Conservation (phyloP, 1,140 invertebrate species). For the Cydia fagiglandana region DNA sequence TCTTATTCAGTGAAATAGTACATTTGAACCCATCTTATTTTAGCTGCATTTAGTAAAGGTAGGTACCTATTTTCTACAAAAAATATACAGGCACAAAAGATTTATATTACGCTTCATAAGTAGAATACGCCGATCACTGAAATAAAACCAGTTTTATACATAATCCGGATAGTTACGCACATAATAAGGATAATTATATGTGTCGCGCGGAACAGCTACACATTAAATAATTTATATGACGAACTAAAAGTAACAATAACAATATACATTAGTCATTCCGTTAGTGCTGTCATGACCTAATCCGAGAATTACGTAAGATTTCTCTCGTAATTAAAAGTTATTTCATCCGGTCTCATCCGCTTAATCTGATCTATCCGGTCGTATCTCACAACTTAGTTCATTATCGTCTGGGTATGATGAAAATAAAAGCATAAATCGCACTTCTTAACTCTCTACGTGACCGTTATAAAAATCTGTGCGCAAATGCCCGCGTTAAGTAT, state of each 20-base stretch:
- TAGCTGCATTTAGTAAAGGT: too few species aligned
- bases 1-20: neutral
- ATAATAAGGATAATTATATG: too few species aligned
- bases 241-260: too few species aligned
- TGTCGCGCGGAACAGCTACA: too few species aligned
- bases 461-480: neutral
- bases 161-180: too few species aligned
- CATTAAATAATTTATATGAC: too few species aligned
- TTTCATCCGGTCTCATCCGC: slow-evolving; percentile 20
- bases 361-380: slow-evolving; percentile 18
- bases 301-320: slow-evolving; percentile 15
- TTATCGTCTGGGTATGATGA: slow-evolving; percentile 22
- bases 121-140: too few species aligned
- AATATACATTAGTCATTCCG: neutral
- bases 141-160: too few species aligned
- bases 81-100: too few species aligned
- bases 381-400: slow-evolving; percentile 30
- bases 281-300: neutral
- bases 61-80: too few species aligned
- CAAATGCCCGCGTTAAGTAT: neutral
- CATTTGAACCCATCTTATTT: too few species aligned
- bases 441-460: slow-evolving; percentile 27
- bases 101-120: too few species aligned
- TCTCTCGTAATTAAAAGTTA: slow-evolving; percentile 31
- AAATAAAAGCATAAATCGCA: slow-evolving; percentile 20